Evolutionary conservation across 2,797 vertebrate species (phyloP).

Genomic region (Thaleichthys pacificus): DNA sequence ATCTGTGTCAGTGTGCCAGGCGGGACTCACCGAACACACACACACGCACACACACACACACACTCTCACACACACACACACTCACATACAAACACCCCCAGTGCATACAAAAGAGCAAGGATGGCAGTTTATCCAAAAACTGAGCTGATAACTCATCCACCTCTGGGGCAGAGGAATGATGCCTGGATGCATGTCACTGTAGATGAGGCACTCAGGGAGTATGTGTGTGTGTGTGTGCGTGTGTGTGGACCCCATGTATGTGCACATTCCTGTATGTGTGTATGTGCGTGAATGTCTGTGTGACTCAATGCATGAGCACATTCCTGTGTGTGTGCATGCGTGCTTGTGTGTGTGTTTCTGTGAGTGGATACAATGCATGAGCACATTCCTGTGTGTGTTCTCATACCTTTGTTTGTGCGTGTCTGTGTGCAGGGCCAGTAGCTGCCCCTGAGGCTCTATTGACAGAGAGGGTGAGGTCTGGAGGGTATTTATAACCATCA

Average conservation of each 20-base stretch:
- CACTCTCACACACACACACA: slow-evolving; percentile 3
- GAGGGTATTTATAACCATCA: slow-evolving; percentile 75
- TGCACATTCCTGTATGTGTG: slow-evolving; percentile 15
- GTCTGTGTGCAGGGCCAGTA: slow-evolving; percentile 33
- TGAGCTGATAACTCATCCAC: slow-evolving; percentile 45
- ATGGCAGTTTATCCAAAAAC: slow-evolving; percentile 58
- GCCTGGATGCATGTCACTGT: slow-evolving; percentile 20
- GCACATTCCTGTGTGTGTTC: neutral
- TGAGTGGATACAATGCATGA: slow-evolving; percentile 10
- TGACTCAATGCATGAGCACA: neutral
- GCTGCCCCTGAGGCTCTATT: slow-evolving; percentile 75
- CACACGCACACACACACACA: neutral
- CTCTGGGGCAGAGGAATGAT: slow-evolving; percentile 43
- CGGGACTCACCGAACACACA: slow-evolving; percentile 39
- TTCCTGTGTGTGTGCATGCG: slow-evolving; percentile 26
- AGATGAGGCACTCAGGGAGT: neutral
- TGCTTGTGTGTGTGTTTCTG: slow-evolving; percentile 18
- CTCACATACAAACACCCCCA: neutral
- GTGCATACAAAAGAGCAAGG: slow-evolving; percentile 62
- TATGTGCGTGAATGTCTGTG: slow-evolving; percentile 29
- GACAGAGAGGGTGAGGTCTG: slow-evolving; percentile 71
- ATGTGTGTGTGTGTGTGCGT: slow-evolving; percentile 30
- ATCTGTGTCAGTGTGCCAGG: slow-evolving; percentile 67
- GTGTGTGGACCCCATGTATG: neutral
- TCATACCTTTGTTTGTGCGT: slow-evolving; percentile 4